Base-by-base conservation (phyloP, 2,888 invertebrate species). In the Erebia ligea region DNA sequence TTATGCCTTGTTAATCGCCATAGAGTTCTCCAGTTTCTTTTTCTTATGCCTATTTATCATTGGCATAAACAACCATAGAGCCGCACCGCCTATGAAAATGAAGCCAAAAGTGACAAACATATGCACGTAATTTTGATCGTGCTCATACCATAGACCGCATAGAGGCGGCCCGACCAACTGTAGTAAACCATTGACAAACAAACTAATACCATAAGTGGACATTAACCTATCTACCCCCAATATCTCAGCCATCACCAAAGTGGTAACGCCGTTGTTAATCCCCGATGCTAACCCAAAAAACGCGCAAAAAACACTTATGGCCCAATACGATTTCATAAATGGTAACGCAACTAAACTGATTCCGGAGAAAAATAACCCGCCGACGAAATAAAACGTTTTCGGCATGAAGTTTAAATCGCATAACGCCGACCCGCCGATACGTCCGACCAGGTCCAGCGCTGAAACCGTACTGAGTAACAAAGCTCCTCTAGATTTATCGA, bases 221-320 rank as follows among this genome's bases (percentile, higher is more conserved):
- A 97, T 97, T 0, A 98, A 85, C 58, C 97, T 94, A 76, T 98
- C 97, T 0, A 96, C 96, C 0, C 98, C 98, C n/a, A 98, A 87
- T 89, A 97, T 95, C 82, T 98, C 97, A 0, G 97, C 97, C 97
- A 98, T 97, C 0, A 98, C 97, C 52, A 98, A 94, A 0, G 98
- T 97, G 0, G 97, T 97, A 0, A 97, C 96, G 4, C 97, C 97
- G 11, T 97, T 97, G 82, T 97, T 98, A 0, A 96, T 94, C 0
- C 98, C 98, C 0, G 97, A 97, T 0, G 97, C 96, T 0, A 98
- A 85, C 0, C 98, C 98, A 79, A 98, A 98, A 1, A 96, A 82
- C 0, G 96, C 95, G 81, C 97, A 97, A 81, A 95, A 95, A 62
- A 95, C 88, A 71, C 96, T 95, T 2, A 97, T 91, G 73, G 91